Conservation (phyloP, 2,888 invertebrate genomes). For the Cephus pygmeus region DNA sequence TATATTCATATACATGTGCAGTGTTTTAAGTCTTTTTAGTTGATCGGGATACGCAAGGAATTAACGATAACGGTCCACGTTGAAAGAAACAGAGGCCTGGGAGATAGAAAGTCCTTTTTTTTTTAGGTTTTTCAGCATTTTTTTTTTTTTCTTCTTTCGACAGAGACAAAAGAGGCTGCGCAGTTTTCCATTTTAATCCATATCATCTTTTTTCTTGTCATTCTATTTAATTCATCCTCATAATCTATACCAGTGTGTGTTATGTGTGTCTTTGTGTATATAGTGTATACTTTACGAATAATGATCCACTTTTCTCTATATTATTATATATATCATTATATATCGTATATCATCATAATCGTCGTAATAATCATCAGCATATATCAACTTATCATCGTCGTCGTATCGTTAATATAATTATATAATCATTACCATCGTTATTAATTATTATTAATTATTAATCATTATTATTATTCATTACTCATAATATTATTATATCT, state of each 20-base stretch:
- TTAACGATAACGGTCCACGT: conserved; percentile 26
- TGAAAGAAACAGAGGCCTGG: conserved; percentile 22
- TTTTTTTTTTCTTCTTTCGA: conserved; percentile 38
- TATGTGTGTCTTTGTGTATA: too few species aligned
- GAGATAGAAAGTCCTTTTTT: conserved; percentile 3
- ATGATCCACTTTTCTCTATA: conserved; percentile 57
- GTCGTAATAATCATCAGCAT: conserved; percentile 55
- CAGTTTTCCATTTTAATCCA: conserved; percentile 26
- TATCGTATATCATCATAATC: conserved; percentile 34
- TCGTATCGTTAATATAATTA: conserved; percentile 40
- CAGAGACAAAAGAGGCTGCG: too few species aligned
- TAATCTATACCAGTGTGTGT: conserved; percentile 51
- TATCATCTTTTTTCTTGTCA: conserved; percentile 38
- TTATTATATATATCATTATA: conserved; percentile 36
- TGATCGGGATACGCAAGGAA: conserved; percentile 16
- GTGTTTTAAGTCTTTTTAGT: conserved; percentile 46
- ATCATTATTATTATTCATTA: conserved; percentile 52
- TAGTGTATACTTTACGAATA: conserved; percentile 55
- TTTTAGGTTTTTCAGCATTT: conserved; percentile 16
- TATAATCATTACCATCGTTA: conserved; percentile 41
- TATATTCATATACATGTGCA: conserved; percentile 37
- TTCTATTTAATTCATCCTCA: conserved; percentile 52
- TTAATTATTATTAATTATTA: conserved; percentile 38
- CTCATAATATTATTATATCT: conserved; percentile 56
- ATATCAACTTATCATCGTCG: conserved; percentile 58